These are phyloP conservation scores for Petrophora chlorosata DNA, from an alignment of 2,888 invertebrate genomes.

Conservation along the genomic window DNA sequence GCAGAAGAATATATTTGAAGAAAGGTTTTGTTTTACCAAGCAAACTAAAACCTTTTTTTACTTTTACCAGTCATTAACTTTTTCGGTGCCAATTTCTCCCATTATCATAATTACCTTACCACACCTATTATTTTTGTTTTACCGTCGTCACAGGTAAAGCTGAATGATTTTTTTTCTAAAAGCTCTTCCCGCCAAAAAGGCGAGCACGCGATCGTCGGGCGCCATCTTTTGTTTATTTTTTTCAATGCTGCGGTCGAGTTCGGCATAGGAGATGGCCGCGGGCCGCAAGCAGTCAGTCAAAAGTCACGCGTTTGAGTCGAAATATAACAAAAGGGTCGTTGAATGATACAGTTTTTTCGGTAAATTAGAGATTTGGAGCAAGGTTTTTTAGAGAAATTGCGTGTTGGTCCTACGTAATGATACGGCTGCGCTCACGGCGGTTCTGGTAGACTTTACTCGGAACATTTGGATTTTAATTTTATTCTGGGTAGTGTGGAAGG, in stretches of 20 bases:
- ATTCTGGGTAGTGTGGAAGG: slow-evolving; percentile 36
- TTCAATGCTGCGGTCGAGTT: slow-evolving; percentile 66
- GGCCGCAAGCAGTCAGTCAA: slow-evolving; percentile 80
- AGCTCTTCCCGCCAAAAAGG: slow-evolving; percentile 62
- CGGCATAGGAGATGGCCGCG: slow-evolving; percentile 68
- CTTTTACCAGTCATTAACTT: background rate
- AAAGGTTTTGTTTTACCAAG: no score
- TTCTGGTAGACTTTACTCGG: slow-evolving; percentile 38
- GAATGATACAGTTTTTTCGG: slow-evolving; percentile 82
- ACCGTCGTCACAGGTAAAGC: slow-evolving; percentile 72
- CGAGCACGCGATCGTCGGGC: slow-evolving; percentile 69
- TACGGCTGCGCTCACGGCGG: slow-evolving; percentile 59
- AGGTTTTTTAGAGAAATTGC: slow-evolving; percentile 72
- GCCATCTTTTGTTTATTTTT: slow-evolving; percentile 68
- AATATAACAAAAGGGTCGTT: slow-evolving; percentile 61
- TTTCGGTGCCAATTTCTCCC: slow-evolving; percentile 13
- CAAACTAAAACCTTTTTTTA: background rate
- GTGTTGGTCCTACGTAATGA: slow-evolving; percentile 70
- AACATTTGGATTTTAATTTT: slow-evolving; percentile 37
- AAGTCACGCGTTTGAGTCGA: slow-evolving; percentile 72
- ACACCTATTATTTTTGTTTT: slow-evolving; percentile 51
- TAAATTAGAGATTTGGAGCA: slow-evolving; percentile 78
- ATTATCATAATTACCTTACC: slow-evolving; percentile 6
- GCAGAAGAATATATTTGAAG: no score
- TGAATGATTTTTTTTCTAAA: slow-evolving; percentile 67